phyloP scores from a whole-genome alignment of 2,113 vertebrate species.

The Etia nguti region DNA sequence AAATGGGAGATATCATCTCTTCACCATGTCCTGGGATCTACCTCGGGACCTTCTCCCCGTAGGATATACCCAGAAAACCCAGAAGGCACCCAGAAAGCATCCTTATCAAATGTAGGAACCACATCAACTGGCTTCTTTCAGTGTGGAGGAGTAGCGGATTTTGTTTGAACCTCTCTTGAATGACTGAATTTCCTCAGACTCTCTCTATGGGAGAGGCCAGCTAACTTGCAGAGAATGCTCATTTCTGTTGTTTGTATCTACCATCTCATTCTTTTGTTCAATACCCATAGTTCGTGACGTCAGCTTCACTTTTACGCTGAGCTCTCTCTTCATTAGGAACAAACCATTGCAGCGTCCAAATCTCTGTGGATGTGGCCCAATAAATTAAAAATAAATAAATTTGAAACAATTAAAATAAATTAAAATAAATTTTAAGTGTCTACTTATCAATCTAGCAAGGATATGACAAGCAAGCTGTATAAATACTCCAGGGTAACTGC shows the following conservation, averaged over 20 bases:
- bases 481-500: background rate
- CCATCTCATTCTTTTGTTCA: background rate
- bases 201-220: rapidly evolving
- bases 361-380: background rate
- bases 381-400: background rate
- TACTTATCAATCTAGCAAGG: background rate
- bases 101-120: background rate
- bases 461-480: background rate
- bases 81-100: background rate
- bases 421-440: background rate
- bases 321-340: background rate
- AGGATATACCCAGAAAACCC: background rate
- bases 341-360: background rate
- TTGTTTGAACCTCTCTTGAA: background rate
- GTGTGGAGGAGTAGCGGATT: background rate
- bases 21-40: background rate
- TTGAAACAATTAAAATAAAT: background rate
- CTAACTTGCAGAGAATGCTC: rapidly evolving
- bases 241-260: background rate
- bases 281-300: background rate
- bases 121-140: background rate
- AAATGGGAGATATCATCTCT: background rate
- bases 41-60: rapidly evolving
- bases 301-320: background rate
- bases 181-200: background rate